phyloP scores from a whole-genome alignment of 2,888 invertebrate genomes.

The Chesias legatella region DNA sequence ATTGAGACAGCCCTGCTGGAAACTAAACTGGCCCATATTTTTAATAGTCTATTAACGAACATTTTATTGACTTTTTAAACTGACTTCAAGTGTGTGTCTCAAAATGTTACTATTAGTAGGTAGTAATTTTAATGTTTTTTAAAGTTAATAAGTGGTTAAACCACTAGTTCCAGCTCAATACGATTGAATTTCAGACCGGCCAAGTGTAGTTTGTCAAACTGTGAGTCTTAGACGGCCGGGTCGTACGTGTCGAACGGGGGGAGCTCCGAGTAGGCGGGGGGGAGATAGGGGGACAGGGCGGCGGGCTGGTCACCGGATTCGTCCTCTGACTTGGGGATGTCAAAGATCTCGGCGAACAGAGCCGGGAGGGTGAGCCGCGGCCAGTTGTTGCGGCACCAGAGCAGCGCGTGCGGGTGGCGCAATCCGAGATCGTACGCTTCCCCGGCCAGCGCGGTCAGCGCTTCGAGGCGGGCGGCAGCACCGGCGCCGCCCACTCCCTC shows the following conservation, averaged over 20 bases:
- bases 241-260: background rate
- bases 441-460: conserved; percentile 58
- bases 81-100: no score
- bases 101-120: no score
- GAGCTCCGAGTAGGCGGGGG: background rate
- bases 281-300: conserved; percentile 16
- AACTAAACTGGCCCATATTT: no score
- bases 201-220: no score
- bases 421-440: conserved; percentile 90
- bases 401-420: conserved; percentile 87
- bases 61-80: no score
- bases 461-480: conserved; percentile 46
- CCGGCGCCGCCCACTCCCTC: conserved; percentile 34
- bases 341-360: conserved; percentile 97
- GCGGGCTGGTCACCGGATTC: conserved; percentile 31
- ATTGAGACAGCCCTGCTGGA: no score
- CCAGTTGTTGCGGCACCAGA: conserved; percentile 97
- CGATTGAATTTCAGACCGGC: no score
- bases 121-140: no score
- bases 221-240: background rate
- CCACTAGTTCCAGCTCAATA: no score
- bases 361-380: conserved; percentile 91
- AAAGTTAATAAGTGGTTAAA: no score
- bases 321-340: conserved; percentile 86
- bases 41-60: no score